A percentile compares a stretch with the other conserved stretches of the same genome.
phyloP scores from a whole-genome alignment of 2,113 vertebrate genomes.

The Uria lomvia region DNA sequence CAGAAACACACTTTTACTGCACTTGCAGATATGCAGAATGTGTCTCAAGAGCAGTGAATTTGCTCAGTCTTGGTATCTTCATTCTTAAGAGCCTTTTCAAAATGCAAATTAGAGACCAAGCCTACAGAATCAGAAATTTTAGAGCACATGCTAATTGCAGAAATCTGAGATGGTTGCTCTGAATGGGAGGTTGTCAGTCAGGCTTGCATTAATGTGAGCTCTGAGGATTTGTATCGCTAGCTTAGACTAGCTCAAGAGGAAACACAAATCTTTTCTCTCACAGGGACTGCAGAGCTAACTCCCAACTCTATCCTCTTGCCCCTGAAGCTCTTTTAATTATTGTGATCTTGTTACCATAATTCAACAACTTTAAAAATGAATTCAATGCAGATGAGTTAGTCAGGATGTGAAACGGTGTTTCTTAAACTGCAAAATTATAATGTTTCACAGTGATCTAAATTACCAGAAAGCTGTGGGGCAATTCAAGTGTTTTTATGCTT shows the following conservation, averaged over 20 bases:
- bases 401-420: neutral
- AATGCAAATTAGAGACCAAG: slow-evolving; percentile 42
- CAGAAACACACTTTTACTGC: neutral
- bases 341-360: slow-evolving; percentile 9
- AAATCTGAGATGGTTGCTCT: slow-evolving; percentile 13
- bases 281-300: neutral
- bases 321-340: slow-evolving; percentile 12
- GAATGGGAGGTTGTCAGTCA: slow-evolving; percentile 49
- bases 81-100: slow-evolving; percentile 46
- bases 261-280: slow-evolving; percentile 9
- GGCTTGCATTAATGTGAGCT: slow-evolving; percentile 37
- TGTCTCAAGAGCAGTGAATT: neutral
- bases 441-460: neutral
- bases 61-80: neutral
- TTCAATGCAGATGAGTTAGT: neutral
- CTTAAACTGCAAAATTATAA: neutral
- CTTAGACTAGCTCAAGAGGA: slow-evolving; percentile 24
- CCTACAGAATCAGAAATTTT: slow-evolving; percentile 12
- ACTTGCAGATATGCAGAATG: neutral
- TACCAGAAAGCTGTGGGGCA: neutral
- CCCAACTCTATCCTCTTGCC: neutral
- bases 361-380: slow-evolving; percentile 25
- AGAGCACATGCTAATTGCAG: slow-evolving; percentile 26
- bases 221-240: slow-evolving; percentile 25
- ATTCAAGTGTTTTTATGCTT: neutral